A percentile compares a stretch with the other conserved stretches of the same genome.
Evolutionary conservation across 2,113 vertebrate species (phyloP).

Genomic region (Periophthalmus modestus): DNA sequence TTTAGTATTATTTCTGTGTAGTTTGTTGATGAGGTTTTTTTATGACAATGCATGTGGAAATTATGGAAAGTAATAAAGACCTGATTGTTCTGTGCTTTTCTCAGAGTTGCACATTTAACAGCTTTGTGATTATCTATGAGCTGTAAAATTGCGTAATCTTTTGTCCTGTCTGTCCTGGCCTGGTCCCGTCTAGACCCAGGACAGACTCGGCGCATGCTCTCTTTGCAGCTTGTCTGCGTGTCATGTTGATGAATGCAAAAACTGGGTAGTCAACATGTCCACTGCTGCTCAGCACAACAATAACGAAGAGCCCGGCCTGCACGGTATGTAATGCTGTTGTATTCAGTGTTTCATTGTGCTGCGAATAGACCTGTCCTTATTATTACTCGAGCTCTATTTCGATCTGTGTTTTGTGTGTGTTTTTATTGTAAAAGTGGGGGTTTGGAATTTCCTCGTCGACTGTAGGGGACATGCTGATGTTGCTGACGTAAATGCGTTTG

Average conservation of each 20-base stretch:
- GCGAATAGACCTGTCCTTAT: accelerated
- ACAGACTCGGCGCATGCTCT: slow-evolving; percentile 56
- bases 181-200: slow-evolving; percentile 6
- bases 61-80: slow-evolving; percentile 61
- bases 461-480: slow-evolving; percentile 46
- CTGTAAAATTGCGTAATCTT: background rate
- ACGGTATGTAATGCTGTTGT: slow-evolving; percentile 65
- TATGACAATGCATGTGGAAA: too few relatives aligned
- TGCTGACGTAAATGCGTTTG: slow-evolving; percentile 17
- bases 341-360: background rate
- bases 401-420: slow-evolving; percentile 2
- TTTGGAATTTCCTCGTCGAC: slow-evolving; percentile 69
- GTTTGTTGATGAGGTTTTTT: too few relatives aligned
- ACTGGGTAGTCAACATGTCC: slow-evolving; percentile 78
- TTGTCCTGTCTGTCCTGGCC: background rate
- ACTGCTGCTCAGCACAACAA: slow-evolving; percentile 77
- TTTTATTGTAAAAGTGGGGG: slow-evolving; percentile 64
- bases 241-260: slow-evolving; percentile 66
- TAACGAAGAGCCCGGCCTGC: slow-evolving; percentile 78
- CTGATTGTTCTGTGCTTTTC: slow-evolving; percentile 4
- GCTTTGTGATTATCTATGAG: too few relatives aligned
- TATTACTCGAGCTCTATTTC: background rate
- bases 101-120: too few relatives aligned
- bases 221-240: slow-evolving; percentile 31
- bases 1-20: too few relatives aligned